phyloP scores from a whole-genome alignment of 2,888 invertebrate genomes.

The Lathronympha strigana region DNA sequence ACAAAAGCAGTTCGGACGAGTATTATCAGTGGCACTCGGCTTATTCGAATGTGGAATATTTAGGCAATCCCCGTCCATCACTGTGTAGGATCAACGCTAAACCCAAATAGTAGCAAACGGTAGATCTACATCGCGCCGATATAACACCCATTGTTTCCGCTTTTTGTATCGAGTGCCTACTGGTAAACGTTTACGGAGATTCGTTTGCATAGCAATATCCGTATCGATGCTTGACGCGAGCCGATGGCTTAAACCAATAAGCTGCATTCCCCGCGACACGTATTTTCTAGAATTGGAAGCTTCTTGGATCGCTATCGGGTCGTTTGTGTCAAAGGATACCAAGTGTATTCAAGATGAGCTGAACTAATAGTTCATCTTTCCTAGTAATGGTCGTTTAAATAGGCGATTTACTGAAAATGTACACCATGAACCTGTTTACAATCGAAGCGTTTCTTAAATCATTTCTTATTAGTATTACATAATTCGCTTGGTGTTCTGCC shows the following conservation, averaged over 20 bases:
- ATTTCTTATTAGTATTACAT: too few species aligned
- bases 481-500: too few species aligned
- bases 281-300: slow-evolving; percentile 20
- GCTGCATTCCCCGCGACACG: slow-evolving; percentile 23
- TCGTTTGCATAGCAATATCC: slow-evolving; percentile 40
- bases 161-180: slow-evolving; percentile 32
- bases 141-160: slow-evolving; percentile 35
- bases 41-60: slow-evolving; percentile 36
- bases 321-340: not conserved
- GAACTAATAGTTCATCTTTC: too few species aligned
- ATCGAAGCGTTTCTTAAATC: too few species aligned
- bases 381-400: too few species aligned
- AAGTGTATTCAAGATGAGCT: not conserved
- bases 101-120: slow-evolving; percentile 40
- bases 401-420: too few species aligned
- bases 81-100: slow-evolving; percentile 37
- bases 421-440: too few species aligned
- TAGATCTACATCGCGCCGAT: slow-evolving; percentile 36
- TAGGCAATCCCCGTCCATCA: slow-evolving; percentile 38
- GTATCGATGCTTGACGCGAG: slow-evolving; percentile 24
- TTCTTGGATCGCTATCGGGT: slow-evolving; percentile 4
- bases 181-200: slow-evolving; percentile 36
- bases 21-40: slow-evolving; percentile 35
- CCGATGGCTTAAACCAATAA: slow-evolving; percentile 22
- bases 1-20: slow-evolving; percentile 18